phyloP scores from a whole-genome alignment of 2,888 invertebrate genomes.

The Schizotus pectinicornis region DNA sequence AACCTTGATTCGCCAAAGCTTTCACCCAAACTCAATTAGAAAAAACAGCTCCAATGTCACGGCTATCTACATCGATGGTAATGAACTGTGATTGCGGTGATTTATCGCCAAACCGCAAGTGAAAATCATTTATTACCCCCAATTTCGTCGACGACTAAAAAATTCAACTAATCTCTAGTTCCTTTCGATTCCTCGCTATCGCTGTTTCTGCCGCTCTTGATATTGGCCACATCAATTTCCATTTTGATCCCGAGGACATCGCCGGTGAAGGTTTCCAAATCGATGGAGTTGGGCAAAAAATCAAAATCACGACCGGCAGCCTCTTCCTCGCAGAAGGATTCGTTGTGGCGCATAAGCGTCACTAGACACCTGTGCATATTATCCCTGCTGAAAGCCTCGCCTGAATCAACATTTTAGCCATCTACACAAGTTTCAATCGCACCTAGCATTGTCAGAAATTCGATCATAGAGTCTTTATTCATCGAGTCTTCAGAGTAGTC shows the following conservation, averaged over 20 bases:
- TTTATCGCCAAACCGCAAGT: too few species aligned
- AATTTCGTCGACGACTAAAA: too few species aligned
- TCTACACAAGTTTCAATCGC: not conserved
- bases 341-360: conserved; percentile 39
- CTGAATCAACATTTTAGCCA: conserved; percentile 33
- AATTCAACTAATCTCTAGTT: not conserved
- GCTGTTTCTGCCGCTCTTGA: conserved; percentile 11
- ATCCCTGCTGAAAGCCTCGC: conserved; percentile 41
- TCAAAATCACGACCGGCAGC: conserved; percentile 36
- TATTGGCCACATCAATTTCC: conserved; percentile 34
- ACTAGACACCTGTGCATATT: conserved; percentile 43
- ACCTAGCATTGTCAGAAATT: conserved; percentile 40
- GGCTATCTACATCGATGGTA: not conserved
- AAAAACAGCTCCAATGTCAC: conserved; percentile 18
- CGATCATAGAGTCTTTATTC: conserved; percentile 39
- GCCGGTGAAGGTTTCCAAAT: conserved; percentile 57
- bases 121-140: too few species aligned
- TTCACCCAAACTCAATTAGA: conserved; percentile 11
- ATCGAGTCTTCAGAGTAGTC: conserved; percentile 31
- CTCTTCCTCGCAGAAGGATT: conserved; percentile 1
- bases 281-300: conserved; percentile 58
- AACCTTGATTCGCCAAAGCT: conserved; percentile 13
- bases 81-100: too few species aligned
- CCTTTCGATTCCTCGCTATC: conserved; percentile 8
- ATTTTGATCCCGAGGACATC: conserved; percentile 63